A percentile compares a stretch with the other conserved stretches of the same genome.
phyloP scores from a whole-genome alignment of 2,113 vertebrate species.

The Fulmarus glacialis region DNA sequence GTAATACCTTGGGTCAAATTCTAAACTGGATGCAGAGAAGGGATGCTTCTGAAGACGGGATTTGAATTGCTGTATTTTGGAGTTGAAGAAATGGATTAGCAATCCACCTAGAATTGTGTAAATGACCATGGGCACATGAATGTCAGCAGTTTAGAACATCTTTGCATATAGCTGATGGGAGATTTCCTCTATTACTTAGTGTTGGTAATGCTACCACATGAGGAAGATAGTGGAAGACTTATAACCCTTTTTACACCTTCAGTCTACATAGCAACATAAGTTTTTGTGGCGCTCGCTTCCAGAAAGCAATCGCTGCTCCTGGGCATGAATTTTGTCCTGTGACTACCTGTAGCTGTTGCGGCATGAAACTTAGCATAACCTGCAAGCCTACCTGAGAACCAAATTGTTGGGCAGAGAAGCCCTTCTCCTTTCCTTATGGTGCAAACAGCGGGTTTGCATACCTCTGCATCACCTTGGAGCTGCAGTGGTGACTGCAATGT shows the following conservation, averaged over 20 bases:
- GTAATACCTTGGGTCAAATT: background rate
- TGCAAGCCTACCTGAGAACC: background rate
- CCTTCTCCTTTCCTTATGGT: background rate
- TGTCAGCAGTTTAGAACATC: background rate
- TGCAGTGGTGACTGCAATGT: background rate
- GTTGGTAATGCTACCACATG: background rate
- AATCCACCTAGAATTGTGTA: background rate
- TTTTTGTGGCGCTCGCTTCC: background rate
- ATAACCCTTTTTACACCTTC: background rate
- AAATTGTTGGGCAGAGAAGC: background rate
- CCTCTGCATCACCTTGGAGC: background rate
- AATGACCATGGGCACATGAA: background rate
- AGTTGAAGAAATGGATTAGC: background rate
- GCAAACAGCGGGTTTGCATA: background rate
- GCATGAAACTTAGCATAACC: background rate
- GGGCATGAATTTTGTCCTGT: background rate
- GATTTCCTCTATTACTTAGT: background rate
- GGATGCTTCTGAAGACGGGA: background rate
- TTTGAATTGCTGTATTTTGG: background rate
- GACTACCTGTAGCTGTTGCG: background rate
- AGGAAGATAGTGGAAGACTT: background rate
- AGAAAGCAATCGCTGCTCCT: background rate
- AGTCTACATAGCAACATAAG: accelerated
- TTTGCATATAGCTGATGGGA: background rate
- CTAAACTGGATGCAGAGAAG: background rate